phyloP scores from a whole-genome alignment of 2,113 vertebrate genomes.

The Catharus fuscescens region DNA sequence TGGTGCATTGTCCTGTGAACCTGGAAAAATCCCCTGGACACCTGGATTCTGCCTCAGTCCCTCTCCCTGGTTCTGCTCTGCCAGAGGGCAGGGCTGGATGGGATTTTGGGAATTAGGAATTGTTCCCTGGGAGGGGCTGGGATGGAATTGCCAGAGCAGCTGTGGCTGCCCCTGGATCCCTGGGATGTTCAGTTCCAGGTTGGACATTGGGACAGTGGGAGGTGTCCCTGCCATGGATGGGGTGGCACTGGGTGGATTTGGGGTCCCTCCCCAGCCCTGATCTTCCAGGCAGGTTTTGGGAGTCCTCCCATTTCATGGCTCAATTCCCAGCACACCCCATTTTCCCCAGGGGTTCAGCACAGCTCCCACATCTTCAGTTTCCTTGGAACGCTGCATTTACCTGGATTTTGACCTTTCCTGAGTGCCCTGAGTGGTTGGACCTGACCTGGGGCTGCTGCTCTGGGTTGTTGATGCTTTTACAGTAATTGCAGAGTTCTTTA shows the following conservation, averaged over 20 bases:
- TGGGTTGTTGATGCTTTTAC: neutral
- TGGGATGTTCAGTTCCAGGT: neutral
- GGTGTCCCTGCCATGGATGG: neutral
- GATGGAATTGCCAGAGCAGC: neutral
- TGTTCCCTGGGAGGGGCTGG: neutral
- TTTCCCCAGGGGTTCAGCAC: neutral
- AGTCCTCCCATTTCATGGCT: neutral
- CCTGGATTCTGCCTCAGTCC: too few species aligned
- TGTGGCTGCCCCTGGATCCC: neutral
- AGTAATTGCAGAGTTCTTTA: neutral
- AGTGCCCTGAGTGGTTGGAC: neutral
- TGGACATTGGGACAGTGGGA: neutral
- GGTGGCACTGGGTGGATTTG: accelerated
- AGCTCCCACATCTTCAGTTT: neutral
- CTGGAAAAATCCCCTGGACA: too few species aligned
- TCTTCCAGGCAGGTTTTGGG: neutral
- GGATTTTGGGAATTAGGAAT: neutral
- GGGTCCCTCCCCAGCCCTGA: neutral
- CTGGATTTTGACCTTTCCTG: neutral
- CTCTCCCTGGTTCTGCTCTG: too few species aligned
- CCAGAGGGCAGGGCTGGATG: too few species aligned
- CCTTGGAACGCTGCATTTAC: neutral
- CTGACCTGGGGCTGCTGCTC: neutral
- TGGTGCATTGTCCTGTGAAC: too few species aligned
- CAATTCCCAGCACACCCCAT: accelerated